A percentile compares a stretch with the other conserved stretches of the same genome.
phyloP scores from a whole-genome alignment of 2,888 invertebrate species.

The Unio pictorum region DNA sequence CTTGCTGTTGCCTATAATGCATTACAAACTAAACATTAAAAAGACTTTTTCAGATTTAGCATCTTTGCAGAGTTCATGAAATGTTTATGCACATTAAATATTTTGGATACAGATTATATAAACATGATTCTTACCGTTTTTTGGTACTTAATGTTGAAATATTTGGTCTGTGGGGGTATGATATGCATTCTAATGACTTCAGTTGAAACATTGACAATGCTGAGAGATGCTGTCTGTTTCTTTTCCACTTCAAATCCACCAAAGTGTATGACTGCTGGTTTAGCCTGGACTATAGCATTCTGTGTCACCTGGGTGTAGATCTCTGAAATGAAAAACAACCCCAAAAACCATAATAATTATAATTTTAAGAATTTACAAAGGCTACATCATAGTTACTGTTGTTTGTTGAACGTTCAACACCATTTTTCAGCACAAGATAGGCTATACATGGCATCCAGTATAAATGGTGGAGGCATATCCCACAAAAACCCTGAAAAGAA shows the following conservation, averaged over 20 bases:
- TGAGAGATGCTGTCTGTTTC: slow-evolving; percentile 52
- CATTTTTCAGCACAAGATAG: no score
- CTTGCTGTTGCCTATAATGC: no score
- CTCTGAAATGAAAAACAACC: slow-evolving; percentile 54
- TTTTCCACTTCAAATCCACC: slow-evolving; percentile 67
- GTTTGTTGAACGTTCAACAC: no score
- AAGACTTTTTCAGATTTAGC: no score
- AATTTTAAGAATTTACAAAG: background rate
- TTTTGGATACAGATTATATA: no score
- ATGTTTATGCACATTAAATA: no score
- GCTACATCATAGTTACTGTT: no score
- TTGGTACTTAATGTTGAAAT: slow-evolving; percentile 68
- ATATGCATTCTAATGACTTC: slow-evolving; percentile 69
- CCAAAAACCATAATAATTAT: background rate
- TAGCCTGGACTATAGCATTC: slow-evolving; percentile 65
- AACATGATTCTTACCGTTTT: slow-evolving; percentile 61
- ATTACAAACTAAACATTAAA: no score
- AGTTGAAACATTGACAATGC: slow-evolving; percentile 67
- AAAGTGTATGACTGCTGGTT: slow-evolving; percentile 68
- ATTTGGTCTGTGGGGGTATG: slow-evolving; percentile 70
- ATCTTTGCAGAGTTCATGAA: no score
- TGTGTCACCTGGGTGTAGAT: slow-evolving; percentile 66
- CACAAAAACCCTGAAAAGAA: no score
- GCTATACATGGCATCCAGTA: no score
- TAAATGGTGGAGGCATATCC: no score